phyloP scores from a whole-genome alignment of 2,888 invertebrate genomes.

The Ochropleura leucogaster region DNA sequence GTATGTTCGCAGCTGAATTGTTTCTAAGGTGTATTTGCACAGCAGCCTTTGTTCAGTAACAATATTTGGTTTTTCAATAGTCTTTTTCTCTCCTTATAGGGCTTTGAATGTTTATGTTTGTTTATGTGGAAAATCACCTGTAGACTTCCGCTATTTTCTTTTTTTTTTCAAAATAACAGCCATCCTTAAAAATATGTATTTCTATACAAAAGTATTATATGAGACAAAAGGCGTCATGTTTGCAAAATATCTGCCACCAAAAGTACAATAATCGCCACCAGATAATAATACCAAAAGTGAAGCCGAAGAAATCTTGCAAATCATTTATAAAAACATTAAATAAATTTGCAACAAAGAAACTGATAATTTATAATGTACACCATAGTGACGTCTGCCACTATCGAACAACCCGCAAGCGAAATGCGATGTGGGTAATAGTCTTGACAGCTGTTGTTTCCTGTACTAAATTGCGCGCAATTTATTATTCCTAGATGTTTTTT shows the following conservation, averaged over 20 bases:
- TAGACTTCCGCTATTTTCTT: neutral
- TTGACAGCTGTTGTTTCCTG: constrained; percentile 35
- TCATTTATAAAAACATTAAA: neutral
- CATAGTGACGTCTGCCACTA: neutral
- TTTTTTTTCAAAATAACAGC: neutral
- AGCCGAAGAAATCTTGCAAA: neutral
- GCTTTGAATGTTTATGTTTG: neutral
- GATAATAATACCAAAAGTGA: neutral
- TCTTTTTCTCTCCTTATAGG: neutral
- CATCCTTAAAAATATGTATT: neutral
- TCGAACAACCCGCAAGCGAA: neutral
- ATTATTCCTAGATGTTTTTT: constrained; percentile 19
- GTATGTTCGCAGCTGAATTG: neutral
- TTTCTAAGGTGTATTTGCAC: neutral
- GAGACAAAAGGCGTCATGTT: neutral
- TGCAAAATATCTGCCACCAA: neutral
- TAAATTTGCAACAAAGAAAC: neutral
- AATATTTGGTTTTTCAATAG: neutral
- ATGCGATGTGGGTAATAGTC: neutral
- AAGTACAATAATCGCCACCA: neutral
- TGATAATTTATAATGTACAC: neutral
- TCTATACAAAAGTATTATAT: neutral
- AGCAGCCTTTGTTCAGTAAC: neutral
- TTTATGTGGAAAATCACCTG: neutral
- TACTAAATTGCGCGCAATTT: constrained; percentile 17